Percentiles rank a stretch among this genome's conserved stretches.
These are phyloP conservation scores for Barnardius zonarius DNA, from an alignment of 2,113 vertebrate genomes.

Conservation along the genomic window DNA sequence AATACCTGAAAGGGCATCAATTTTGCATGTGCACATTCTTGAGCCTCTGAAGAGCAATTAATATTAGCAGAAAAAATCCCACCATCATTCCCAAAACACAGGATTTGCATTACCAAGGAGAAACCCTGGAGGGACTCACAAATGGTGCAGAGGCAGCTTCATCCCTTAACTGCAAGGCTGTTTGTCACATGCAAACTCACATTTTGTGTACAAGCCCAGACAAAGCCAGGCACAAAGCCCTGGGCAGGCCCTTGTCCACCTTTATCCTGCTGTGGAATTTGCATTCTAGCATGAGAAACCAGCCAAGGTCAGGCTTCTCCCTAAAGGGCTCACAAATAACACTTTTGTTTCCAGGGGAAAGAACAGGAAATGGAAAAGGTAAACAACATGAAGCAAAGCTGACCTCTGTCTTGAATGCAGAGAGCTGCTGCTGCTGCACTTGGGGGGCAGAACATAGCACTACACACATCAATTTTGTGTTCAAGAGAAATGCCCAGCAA, in stretches of 20 bases:
- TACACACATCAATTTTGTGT: rapidly evolving
- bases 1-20: neutral
- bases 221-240: neutral
- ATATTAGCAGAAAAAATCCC: neutral
- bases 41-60: neutral
- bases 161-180: neutral
- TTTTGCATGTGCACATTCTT: neutral
- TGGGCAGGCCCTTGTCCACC: neutral
- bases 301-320: neutral
- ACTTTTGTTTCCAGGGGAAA: neutral
- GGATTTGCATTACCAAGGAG: neutral
- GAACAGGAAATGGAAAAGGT: neutral
- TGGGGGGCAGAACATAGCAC: neutral
- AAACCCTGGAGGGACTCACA: neutral
- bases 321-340: neutral
- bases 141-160: neutral
- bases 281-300: neutral
- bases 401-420: neutral
- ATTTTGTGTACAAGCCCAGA: neutral
- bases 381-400: neutral
- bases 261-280: neutral
- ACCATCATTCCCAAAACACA: neutral
- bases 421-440: neutral
- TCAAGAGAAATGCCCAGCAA: neutral
- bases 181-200: neutral